Evolutionary conservation across 2,113 vertebrate genomes (phyloP).

Genomic region (Vimba vimba): DNA sequence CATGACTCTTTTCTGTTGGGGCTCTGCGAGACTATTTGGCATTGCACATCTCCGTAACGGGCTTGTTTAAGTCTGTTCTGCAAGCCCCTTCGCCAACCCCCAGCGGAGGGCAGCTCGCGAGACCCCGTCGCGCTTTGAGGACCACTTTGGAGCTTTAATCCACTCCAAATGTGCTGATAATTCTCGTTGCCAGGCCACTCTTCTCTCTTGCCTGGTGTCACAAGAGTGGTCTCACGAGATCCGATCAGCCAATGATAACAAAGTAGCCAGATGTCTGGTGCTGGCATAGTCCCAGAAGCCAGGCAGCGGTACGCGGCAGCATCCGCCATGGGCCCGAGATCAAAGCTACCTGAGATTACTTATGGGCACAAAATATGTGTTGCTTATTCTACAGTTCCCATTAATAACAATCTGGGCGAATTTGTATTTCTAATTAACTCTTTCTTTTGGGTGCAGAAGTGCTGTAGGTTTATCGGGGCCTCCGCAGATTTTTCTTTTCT

Average conservation of each 20-base stretch:
- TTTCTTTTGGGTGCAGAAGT: constrained; percentile 90
- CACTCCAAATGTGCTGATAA: constrained; percentile 90
- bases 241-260: constrained; percentile 99
- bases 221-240: constrained; percentile 91
- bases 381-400: constrained; percentile 87
- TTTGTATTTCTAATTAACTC: constrained; percentile 99
- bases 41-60: constrained; percentile 45
- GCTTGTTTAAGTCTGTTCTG: constrained; percentile 61
- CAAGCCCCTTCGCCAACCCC: constrained; percentile 46
- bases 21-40: constrained; percentile 45
- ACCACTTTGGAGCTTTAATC: constrained; percentile 88
- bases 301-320: constrained; percentile 87
- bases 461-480: constrained; percentile 76
- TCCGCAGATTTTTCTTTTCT: constrained; percentile 63
- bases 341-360: constrained; percentile 99
- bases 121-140: constrained; percentile 87
- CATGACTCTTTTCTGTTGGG: constrained; percentile 29
- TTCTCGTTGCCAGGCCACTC: constrained; percentile 97
- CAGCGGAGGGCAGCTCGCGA: constrained; percentile 70
- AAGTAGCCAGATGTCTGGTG: constrained; percentile 99
- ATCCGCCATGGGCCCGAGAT: constrained; percentile 93
- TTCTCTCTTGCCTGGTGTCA: constrained; percentile 89
- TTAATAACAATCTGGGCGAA: constrained; percentile 98
- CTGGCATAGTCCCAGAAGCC: constrained; percentile 94
- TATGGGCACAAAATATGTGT: constrained; percentile 97